These are phyloP conservation scores for Trissolcus basalis DNA, from an alignment of 1,140 invertebrate genomes.

Conservation along the genomic window DNA sequence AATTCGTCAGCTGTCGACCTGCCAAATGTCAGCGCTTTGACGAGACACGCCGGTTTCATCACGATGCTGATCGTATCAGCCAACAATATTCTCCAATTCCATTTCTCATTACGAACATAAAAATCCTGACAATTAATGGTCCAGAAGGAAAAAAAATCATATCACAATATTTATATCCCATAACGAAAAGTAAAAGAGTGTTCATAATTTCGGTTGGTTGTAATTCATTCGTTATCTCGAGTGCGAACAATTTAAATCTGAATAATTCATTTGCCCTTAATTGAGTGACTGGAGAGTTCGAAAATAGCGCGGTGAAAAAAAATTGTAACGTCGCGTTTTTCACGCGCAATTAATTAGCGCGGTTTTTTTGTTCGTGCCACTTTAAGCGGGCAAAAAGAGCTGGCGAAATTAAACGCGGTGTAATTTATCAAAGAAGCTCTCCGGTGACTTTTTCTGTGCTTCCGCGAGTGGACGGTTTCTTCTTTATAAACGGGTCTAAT, in stretches of 20 bases:
- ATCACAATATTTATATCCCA: no score
- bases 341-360: no score
- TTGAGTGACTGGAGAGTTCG: no score
- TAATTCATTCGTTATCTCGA: no score
- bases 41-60: slow-evolving; percentile 39
- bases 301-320: no score
- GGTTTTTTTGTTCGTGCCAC: no score
- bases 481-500: slow-evolving; percentile 67
- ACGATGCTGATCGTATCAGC: slow-evolving; percentile 42
- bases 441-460: slow-evolving; percentile 45
- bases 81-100: slow-evolving; percentile 45
- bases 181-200: no score
- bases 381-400: background rate
- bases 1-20: slow-evolving; percentile 51
- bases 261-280: background rate
- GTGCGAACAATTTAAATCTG: background rate
- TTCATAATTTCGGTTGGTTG: no score
- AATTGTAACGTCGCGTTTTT: no score
- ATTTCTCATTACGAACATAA: slow-evolving; percentile 40
- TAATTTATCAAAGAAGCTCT: slow-evolving; percentile 40
- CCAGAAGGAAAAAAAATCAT: no score
- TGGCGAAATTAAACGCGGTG: slow-evolving; percentile 38
- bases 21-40: slow-evolving; percentile 49
- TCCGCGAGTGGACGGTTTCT: slow-evolving; percentile 38
- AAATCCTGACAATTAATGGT: background rate